Evolutionary conservation across 2,888 invertebrate species (phyloP).

Genomic region (Athetis lepigone): DNA sequence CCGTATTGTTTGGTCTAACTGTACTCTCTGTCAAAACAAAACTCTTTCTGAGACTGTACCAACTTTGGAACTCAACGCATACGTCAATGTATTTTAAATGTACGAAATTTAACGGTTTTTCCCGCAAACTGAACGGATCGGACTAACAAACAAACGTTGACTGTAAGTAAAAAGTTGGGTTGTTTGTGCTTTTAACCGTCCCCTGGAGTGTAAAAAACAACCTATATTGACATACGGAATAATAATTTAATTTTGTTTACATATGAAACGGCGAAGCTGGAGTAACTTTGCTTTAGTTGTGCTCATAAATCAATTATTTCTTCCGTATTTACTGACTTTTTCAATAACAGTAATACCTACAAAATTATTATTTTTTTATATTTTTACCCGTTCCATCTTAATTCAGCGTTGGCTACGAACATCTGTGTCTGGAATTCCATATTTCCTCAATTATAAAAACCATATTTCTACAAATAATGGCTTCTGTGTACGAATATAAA

Average conservation of each 20-base stretch:
- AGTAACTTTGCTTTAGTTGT: constrained; percentile 56
- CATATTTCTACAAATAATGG: constrained; percentile 35
- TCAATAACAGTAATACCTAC: neutral
- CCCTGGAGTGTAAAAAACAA: constrained; percentile 65
- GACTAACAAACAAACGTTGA: constrained; percentile 70
- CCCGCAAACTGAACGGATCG: constrained; percentile 64
- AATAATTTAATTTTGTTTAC: constrained; percentile 75
- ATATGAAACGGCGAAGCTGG: constrained; percentile 65
- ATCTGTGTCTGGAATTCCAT: constrained; percentile 19
- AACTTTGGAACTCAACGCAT: constrained; percentile 52
- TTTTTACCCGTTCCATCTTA: neutral
- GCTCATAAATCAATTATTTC: constrained; percentile 53
- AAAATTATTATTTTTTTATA: neutral
- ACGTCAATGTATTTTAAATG: constrained; percentile 63
- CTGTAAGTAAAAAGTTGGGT: constrained; percentile 81
- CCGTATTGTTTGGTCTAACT: constrained; percentile 30
- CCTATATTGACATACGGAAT: constrained; percentile 67
- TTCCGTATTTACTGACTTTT: constrained; percentile 25
- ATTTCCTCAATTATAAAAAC: constrained; percentile 41
- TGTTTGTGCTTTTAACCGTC: constrained; percentile 76
- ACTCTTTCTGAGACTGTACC: constrained; percentile 28
- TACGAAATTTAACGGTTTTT: constrained; percentile 64
- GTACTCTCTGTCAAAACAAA: constrained; percentile 41
- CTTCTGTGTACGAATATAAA: constrained; percentile 39
- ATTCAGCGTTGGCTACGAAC: neutral